Conservation (phyloP, 2,113 vertebrate genomes). For the Apistogramma diplotaenia region DNA sequence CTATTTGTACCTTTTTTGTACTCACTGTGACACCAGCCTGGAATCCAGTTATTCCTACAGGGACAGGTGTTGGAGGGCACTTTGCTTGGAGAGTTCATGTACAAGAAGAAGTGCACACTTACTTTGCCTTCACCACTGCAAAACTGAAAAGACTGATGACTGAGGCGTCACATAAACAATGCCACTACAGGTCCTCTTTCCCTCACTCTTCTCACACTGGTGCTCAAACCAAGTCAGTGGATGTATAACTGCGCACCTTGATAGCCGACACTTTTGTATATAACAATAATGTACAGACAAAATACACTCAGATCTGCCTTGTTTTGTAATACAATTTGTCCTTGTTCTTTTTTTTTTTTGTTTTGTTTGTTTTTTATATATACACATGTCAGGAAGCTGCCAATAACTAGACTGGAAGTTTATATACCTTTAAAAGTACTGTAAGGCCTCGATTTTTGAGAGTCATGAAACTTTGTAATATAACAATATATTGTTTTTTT, state of each 20-base stretch:
- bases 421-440: conserved; percentile 96
- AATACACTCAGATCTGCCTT: conserved; percentile 88
- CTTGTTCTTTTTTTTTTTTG: conserved; percentile 78
- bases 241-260: conserved; percentile 87
- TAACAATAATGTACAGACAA: conserved; percentile 84
- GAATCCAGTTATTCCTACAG: conserved; percentile 55
- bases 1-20: conserved; percentile 66
- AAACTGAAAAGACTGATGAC: conserved; percentile 63
- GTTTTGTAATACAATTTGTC: conserved; percentile 88
- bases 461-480: conserved; percentile 91
- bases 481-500: conserved; percentile 94
- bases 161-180: conserved; percentile 52
- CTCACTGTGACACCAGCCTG: conserved; percentile 77
- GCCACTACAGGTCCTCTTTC: conserved; percentile 70
- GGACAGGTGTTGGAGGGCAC: conserved; percentile 69
- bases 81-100: conserved; percentile 69
- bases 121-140: conserved; percentile 75
- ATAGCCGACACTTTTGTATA: conserved; percentile 92
- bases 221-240: conserved; percentile 88
- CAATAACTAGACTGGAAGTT: conserved; percentile 97
- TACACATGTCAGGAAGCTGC: conserved; percentile 87
- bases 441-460: conserved; percentile 98
- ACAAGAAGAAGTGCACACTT: conserved; percentile 62
- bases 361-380: conserved; percentile 84
- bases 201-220: conserved; percentile 84